phyloP scores from a whole-genome alignment of 2,888 invertebrate species.

The Lampropteryx suffumata region DNA sequence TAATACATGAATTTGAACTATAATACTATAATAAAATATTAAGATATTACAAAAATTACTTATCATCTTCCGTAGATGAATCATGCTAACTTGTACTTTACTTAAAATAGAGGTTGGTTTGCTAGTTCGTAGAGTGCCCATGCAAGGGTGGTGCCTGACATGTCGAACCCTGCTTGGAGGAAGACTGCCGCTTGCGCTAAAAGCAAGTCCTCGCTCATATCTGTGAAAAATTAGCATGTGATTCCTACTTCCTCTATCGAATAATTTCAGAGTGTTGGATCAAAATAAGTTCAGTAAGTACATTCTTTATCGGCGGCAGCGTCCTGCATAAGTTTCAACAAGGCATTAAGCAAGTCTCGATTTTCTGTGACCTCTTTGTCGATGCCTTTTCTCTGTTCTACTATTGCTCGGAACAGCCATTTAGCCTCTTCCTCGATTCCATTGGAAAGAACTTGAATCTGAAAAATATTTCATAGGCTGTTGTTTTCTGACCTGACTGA shows the following conservation, averaged over 20 bases:
- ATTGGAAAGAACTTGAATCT: constrained; percentile 2
- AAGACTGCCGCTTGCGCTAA: constrained; percentile 59
- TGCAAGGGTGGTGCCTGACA: constrained; percentile 40
- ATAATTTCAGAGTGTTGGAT: too few species aligned
- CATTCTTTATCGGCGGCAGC: constrained; percentile 45
- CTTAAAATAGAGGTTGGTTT: constrained; percentile 48
- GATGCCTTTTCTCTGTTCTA: constrained; percentile 46
- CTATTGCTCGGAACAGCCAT: constrained; percentile 42
- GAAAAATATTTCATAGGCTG: constrained; percentile 28
- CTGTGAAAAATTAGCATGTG: constrained; percentile 42
- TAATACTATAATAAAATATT: too few species aligned
- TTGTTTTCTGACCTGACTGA: too few species aligned
- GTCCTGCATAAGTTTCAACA: constrained; percentile 55
- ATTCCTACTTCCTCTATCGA: too few species aligned
- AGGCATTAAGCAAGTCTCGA: constrained; percentile 54
- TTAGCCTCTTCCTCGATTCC: constrained; percentile 42
- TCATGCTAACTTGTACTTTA: constrained; percentile 22
- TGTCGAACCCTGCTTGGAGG: constrained; percentile 62
- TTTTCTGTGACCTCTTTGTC: constrained; percentile 33
- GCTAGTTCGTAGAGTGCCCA: constrained; percentile 52
- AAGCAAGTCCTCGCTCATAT: constrained; percentile 49
- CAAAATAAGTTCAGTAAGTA: constrained; percentile 11
- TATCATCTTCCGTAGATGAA: too few species aligned
- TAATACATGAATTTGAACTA: too few species aligned
- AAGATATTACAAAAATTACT: too few species aligned